These are phyloP conservation scores for Tubulanus polymorphus DNA, from an alignment of 2,888 invertebrate species.

Conservation along the genomic window DNA sequence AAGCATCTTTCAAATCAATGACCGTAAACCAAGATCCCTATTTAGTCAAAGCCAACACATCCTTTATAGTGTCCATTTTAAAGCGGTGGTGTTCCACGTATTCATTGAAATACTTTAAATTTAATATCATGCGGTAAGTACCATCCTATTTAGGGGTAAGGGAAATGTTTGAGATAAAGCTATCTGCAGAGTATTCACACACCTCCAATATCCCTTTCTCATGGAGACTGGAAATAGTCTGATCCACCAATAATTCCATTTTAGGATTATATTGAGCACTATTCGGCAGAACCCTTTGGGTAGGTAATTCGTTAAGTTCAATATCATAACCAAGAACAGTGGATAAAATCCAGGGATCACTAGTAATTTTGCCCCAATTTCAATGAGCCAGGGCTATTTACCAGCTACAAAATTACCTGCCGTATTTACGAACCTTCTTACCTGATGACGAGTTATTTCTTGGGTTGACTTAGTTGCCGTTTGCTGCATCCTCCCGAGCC, in stretches of 20 bases:
- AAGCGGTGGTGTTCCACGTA: slow-evolving; percentile 17
- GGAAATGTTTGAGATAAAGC: slow-evolving; percentile 16
- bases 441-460: background rate
- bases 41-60: slow-evolving; percentile 12
- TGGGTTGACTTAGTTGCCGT: background rate
- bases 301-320: background rate
- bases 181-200: background rate
- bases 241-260: background rate
- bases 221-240: background rate
- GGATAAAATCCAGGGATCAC: background rate
- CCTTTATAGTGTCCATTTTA: slow-evolving; percentile 22
- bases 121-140: slow-evolving; percentile 16
- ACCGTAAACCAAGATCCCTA: slow-evolving; percentile 16
- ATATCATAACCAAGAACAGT: background rate
- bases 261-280: background rate
- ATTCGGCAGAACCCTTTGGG: background rate
- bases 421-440: background rate
- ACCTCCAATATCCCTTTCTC: background rate
- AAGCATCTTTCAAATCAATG: slow-evolving; percentile 19
- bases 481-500: background rate
- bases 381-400: background rate
- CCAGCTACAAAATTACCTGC: background rate
- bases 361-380: background rate
- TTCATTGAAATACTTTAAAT: slow-evolving; percentile 18
- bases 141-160: slow-evolving; percentile 16